Evolutionary conservation across 2,113 vertebrate genomes (phyloP).

Genomic region (Hyperopisus bebe): DNA sequence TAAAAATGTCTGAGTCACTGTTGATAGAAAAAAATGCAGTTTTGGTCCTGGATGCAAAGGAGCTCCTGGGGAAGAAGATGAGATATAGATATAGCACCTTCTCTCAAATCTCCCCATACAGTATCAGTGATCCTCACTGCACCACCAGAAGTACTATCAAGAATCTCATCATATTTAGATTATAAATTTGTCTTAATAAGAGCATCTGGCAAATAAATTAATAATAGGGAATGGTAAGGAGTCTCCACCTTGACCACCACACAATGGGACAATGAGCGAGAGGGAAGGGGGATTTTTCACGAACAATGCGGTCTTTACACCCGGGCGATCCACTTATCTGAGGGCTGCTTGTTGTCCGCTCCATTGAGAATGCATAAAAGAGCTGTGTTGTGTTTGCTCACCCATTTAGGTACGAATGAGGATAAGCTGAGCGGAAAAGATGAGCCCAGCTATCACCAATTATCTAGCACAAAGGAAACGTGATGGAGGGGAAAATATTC

Average conservation of each 20-base stretch:
- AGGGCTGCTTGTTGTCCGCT: not conserved
- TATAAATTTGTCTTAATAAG: not conserved
- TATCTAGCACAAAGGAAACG: conserved; percentile 2
- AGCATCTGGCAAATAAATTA: not conserved
- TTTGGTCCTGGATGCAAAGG: not conserved
- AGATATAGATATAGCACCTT: not conserved
- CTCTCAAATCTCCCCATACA: not conserved
- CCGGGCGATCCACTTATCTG: not conserved
- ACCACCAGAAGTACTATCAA: not conserved
- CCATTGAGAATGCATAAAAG: not conserved
- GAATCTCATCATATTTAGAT: not conserved
- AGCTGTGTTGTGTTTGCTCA: not conserved
- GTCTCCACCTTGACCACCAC: not conserved
- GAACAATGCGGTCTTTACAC: not conserved
- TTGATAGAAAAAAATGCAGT: not conserved
- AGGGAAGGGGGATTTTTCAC: not conserved
- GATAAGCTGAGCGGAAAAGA: not conserved
- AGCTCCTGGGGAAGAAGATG: not conserved
- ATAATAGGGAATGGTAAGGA: not conserved
- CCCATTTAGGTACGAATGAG: not conserved
- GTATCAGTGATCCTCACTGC: not conserved
- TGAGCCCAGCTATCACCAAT: not conserved
- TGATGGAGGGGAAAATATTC: not conserved
- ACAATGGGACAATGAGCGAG: not conserved
- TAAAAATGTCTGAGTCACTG: not conserved